Conservation (phyloP, 1,140 invertebrate species). For the Caenorhabditis remanei region DNA sequence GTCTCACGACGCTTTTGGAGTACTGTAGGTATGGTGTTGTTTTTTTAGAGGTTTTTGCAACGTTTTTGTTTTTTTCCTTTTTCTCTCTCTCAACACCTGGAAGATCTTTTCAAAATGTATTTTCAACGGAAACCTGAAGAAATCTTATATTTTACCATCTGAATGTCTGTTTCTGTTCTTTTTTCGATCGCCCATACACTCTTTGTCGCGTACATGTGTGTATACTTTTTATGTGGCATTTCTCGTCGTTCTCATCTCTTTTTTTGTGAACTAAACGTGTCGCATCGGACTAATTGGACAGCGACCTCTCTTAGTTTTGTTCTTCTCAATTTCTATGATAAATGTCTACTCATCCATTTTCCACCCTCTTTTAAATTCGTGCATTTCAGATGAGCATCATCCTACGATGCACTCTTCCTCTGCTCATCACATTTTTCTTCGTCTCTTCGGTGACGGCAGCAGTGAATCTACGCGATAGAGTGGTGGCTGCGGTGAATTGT, state of each 20-base stretch:
- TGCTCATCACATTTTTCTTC: background rate
- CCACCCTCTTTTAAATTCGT: background rate
- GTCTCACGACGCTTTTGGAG: no score
- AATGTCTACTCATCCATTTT: constrained; percentile 15
- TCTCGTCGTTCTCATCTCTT: background rate
- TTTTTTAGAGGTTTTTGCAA: no score
- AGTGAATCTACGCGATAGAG: background rate
- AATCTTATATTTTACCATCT: no score
- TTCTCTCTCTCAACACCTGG: no score
- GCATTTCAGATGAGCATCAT: background rate
- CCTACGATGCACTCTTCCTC: background rate
- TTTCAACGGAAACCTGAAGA: no score
- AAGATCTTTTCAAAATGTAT: no score
- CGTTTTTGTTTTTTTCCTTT: no score
- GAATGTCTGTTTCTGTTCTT: background rate
- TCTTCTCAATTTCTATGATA: background rate
- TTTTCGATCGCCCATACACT: background rate
- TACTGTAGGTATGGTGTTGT: no score
- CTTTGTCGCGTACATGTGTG: background rate
- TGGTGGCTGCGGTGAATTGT: constrained; percentile 14
- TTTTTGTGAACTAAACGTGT: background rate
- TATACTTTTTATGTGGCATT: constrained; percentile 14
- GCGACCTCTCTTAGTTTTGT: background rate
- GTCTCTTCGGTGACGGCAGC: background rate
- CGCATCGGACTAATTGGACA: constrained; percentile 6